These are phyloP conservation scores for Fukomys damarensis DNA, from an alignment of 2,113 vertebrate species.

Conservation along the genomic window DNA sequence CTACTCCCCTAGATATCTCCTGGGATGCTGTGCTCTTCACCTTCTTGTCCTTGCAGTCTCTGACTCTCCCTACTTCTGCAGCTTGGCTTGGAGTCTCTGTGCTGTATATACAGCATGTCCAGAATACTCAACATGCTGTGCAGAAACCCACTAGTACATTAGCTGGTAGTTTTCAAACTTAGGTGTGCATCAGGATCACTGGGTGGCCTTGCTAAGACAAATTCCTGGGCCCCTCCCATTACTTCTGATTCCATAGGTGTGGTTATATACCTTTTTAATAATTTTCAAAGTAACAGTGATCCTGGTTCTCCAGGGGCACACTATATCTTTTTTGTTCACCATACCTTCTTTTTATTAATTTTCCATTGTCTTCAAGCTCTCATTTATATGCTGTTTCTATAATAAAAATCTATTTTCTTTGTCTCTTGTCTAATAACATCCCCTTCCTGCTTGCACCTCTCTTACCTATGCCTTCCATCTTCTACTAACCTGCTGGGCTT, in stretches of 20 bases:
- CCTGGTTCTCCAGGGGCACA: background rate
- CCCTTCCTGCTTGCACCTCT: background rate
- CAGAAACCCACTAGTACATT: background rate
- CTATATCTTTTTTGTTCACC: too few relatives aligned
- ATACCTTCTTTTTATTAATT: background rate
- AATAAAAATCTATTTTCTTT: background rate
- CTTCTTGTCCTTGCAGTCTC: too few relatives aligned
- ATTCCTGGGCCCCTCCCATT: background rate
- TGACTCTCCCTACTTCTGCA: background rate
- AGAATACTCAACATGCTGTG: accelerated
- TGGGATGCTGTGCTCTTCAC: background rate
- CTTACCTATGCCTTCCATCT: background rate
- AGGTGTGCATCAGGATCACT: background rate
- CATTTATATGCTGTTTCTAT: background rate
- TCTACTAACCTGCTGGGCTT: background rate
- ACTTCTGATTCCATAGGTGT: background rate
- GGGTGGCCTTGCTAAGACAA: too few relatives aligned
- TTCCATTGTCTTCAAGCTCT: background rate
- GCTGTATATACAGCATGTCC: background rate
- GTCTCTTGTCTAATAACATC: background rate
- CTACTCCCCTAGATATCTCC: accelerated
- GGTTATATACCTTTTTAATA: background rate
- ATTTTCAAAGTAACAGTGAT: background rate
- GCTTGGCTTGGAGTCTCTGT: background rate
- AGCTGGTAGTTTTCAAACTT: background rate